A percentile compares a stretch with the other conserved stretches of the same genome.
Evolutionary conservation across 2,797 vertebrate species (phyloP).

Genomic region (Babyrousa celebensis): DNA sequence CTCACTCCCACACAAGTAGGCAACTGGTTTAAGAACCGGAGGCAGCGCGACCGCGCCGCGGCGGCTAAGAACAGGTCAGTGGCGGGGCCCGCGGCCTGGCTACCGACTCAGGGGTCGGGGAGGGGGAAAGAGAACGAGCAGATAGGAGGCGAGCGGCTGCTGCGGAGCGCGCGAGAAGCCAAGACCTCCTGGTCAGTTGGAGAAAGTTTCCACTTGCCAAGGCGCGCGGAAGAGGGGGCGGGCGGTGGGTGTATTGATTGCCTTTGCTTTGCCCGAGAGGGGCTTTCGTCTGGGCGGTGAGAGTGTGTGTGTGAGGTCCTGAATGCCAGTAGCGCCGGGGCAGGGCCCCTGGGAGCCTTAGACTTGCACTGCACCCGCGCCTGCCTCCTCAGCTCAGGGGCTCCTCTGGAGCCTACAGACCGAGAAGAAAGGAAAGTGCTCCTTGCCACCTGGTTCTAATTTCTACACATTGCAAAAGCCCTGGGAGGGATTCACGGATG

Average conservation of each 20-base stretch:
- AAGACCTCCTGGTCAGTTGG: slow-evolving; percentile 7
- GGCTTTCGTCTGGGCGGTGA: neutral
- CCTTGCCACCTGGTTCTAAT: slow-evolving; percentile 39
- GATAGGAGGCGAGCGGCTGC: neutral
- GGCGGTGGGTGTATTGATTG: neutral
- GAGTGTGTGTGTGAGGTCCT: neutral
- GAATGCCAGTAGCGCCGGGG: neutral
- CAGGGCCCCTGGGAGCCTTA: neutral
- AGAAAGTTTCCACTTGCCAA: slow-evolving; percentile 76
- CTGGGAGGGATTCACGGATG: neutral
- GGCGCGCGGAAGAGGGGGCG: neutral
- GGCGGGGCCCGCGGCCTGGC: slow-evolving; percentile 62
- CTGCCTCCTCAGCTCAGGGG: neutral
- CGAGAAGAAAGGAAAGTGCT: neutral
- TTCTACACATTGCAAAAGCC: neutral
- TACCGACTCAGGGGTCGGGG: neutral
- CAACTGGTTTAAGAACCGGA: slow-evolving; percentile 99
- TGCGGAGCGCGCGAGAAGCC: neutral
- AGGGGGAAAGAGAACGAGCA: neutral
- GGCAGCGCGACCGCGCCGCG: slow-evolving; percentile 99
- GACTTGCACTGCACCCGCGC: neutral
- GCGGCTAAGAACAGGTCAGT: slow-evolving; percentile 99
- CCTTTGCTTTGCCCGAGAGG: slow-evolving; percentile 9
- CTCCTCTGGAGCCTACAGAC: neutral
- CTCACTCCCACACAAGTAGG: slow-evolving; percentile 99